Evolutionary conservation across 2,888 invertebrate species (phyloP).

Genomic region (Eupithecia inturbata): DNA sequence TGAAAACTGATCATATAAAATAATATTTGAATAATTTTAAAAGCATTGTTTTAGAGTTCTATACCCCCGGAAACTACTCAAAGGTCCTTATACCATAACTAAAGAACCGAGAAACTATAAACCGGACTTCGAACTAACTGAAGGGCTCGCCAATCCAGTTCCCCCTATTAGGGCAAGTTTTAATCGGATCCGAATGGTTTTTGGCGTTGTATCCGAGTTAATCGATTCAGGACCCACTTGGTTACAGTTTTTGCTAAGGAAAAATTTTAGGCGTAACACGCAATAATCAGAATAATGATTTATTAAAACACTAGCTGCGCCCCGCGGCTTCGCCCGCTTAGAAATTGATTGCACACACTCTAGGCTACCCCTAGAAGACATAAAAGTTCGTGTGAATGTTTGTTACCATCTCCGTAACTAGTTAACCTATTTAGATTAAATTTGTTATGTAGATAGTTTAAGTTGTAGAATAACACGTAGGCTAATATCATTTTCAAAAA

Average conservation of each 20-base stretch:
- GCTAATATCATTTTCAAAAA: no score
- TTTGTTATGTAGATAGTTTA: no score
- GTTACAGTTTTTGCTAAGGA: background rate
- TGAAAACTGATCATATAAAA: no score
- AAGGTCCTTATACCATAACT: background rate
- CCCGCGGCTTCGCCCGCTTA: no score
- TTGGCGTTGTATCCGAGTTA: conserved; percentile 23
- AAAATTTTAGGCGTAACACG: background rate
- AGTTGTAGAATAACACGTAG: no score
- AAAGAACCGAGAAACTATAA: conserved; percentile 20
- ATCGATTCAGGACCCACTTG: conserved; percentile 2
- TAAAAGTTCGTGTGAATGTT: no score
- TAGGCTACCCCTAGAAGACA: no score
- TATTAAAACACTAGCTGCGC: no score
- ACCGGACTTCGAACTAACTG: conserved; percentile 24
- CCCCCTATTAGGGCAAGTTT: conserved; percentile 28
- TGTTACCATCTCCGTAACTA: no score
- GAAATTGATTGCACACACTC: no score
- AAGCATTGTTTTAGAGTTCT: background rate
- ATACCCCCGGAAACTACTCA: background rate
- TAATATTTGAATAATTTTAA: no score
- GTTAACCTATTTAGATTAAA: no score
- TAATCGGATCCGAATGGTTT: conserved; percentile 20
- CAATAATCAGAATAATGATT: background rate
- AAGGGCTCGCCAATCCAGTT: conserved; percentile 22